Evolutionary conservation across 1,140 invertebrate species (phyloP).

Genomic region (Drosophila nasuta): DNA sequence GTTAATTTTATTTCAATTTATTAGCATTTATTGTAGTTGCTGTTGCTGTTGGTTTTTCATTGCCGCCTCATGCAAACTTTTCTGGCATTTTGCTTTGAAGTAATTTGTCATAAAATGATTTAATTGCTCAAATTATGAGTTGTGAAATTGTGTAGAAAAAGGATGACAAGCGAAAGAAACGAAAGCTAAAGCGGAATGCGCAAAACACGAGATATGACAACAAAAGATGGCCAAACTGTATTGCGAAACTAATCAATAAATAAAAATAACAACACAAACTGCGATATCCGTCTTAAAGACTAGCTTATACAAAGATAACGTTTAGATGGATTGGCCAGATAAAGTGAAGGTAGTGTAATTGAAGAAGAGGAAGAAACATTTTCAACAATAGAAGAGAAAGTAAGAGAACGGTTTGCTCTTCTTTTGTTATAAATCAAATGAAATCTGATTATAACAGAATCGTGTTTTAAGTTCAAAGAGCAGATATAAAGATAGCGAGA

Average conservation of each 20-base stretch:
- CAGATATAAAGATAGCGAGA: background rate
- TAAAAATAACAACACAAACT: slow-evolving; percentile 6
- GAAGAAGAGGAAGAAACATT: background rate
- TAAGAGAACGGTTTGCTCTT: slow-evolving; percentile 12
- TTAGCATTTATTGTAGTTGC: slow-evolving; percentile 56
- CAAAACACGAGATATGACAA: slow-evolving; percentile 2
- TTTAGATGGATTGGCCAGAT: background rate
- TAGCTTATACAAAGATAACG: slow-evolving; percentile 10
- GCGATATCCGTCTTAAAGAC: background rate
- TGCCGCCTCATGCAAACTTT: slow-evolving; percentile 35
- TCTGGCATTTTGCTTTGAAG: slow-evolving; percentile 49
- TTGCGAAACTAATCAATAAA: slow-evolving; percentile 21
- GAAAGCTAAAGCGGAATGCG: background rate
- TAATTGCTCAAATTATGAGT: slow-evolving; percentile 72
- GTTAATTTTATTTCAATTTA: slow-evolving; percentile 71
- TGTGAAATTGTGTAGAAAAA: slow-evolving; percentile 47
- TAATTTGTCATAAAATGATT: slow-evolving; percentile 74
- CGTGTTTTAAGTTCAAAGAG: slow-evolving; percentile 1
- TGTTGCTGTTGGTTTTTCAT: slow-evolving; percentile 58
- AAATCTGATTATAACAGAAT: background rate
- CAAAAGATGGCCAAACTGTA: slow-evolving; percentile 10
- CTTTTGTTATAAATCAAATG: background rate
- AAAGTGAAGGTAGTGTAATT: slow-evolving; percentile 23
- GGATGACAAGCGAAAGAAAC: slow-evolving; percentile 13
- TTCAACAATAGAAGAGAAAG: slow-evolving; percentile 20